Conservation (phyloP, 1,140 invertebrate genomes). For the Zelostemma sp. region DNA sequence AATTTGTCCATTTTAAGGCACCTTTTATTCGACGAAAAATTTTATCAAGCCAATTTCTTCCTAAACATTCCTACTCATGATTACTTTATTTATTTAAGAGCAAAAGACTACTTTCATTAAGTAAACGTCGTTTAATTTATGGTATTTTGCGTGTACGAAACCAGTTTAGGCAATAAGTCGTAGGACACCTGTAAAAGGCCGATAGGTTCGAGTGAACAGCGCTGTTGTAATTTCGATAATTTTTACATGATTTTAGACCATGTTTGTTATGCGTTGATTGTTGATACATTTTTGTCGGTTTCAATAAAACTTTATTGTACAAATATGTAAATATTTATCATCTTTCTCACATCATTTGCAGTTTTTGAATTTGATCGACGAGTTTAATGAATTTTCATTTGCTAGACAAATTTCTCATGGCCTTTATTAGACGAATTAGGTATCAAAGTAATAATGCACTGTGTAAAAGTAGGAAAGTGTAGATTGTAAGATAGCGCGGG, state of each 20-base stretch:
- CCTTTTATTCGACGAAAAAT: conserved; percentile 19
- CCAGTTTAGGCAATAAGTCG: conserved; percentile 1
- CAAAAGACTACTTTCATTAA: conserved; percentile 41
- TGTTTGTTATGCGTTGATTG: neutral
- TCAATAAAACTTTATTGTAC: neutral
- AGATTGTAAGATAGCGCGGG: conserved; percentile 1
- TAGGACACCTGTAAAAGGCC: conserved; percentile 11
- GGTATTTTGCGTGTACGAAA: conserved; percentile 16
- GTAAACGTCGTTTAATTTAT: conserved; percentile 12
- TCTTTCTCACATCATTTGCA: neutral
- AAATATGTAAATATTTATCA: conserved; percentile 1
- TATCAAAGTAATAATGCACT: neutral
- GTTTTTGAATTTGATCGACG: neutral
- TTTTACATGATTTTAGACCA: conserved; percentile 8
- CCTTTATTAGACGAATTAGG: neutral
- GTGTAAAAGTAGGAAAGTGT: neutral
- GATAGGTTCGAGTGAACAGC: conserved; percentile 35
- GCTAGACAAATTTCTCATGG: neutral
- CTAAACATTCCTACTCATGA: conserved; percentile 55
- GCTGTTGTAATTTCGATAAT: conserved; percentile 24
- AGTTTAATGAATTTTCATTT: neutral
- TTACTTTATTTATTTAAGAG: conserved; percentile 50
- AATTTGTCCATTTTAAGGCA: no score
- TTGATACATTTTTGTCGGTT: neutral
- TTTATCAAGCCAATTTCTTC: conserved; percentile 35